phyloP scores from a whole-genome alignment of 2,797 vertebrate species.

The Chaetodon trifasciatus region DNA sequence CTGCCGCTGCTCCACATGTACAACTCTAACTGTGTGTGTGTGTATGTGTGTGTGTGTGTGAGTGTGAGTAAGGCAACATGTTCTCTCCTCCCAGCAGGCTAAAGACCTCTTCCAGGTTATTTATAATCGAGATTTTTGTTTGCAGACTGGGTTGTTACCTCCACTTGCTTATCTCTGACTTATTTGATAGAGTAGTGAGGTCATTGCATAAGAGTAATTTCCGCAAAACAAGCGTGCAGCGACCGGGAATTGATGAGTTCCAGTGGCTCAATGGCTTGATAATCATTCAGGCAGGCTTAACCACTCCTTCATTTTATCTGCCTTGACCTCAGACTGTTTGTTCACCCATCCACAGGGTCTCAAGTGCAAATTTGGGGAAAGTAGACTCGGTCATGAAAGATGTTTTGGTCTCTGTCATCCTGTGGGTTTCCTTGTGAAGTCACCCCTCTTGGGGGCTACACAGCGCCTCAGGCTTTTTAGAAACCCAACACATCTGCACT shows the following conservation, averaged over 20 bases:
- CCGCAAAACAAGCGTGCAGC: conserved; percentile 20
- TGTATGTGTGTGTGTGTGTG: conserved; percentile 24
- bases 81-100: conserved; percentile 68
- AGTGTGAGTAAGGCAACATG: conserved; percentile 38
- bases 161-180: conserved; percentile 67
- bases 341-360: conserved; percentile 19
- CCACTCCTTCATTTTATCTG: conserved; percentile 40
- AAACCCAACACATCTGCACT: not conserved
- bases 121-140: conserved; percentile 76
- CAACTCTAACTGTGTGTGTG: conserved; percentile 10
- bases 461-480: not conserved
- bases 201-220: conserved; percentile 63
- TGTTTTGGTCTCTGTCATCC: conserved; percentile 8
- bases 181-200: conserved; percentile 71
- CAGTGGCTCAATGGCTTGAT: conserved; percentile 56
- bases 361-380: not conserved
- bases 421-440: not conserved
- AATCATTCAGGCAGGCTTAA: conserved; percentile 37
- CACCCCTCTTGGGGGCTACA: not conserved
- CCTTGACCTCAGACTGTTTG: conserved; percentile 36
- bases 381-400: not conserved
- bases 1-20: conserved; percentile 51
- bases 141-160: conserved; percentile 70
- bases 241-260: conserved; percentile 54
- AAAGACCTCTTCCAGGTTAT: conserved; percentile 63